Base-by-base conservation (phyloP, 2,888 invertebrate genomes). In the Drosophila borealis region DNA sequence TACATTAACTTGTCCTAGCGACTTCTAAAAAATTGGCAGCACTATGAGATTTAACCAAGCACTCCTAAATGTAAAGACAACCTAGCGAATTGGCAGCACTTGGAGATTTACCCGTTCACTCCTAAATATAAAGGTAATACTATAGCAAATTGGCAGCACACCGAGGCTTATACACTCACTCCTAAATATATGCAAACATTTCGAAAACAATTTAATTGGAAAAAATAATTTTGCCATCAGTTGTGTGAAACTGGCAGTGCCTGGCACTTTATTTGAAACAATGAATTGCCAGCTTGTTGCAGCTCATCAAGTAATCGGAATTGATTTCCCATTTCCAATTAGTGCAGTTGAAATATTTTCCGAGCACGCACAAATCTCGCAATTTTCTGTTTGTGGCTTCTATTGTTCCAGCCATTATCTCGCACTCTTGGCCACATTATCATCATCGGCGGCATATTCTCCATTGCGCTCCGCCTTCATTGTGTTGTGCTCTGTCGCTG, bases 251-350 rank as follows among this genome's bases (percentile, higher is more conserved):
- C 29, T 17, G 17, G 17, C 17, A 17, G 17, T 17, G 17, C 21
- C 21, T 54, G 59, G 34, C 60, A 55, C 45, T 48, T 17, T 4
- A 9, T 21, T 2, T 2, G 9, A 2, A 34, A 17, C 49, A 49
- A 19, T 34, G 25, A n/a, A 14, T 13, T 29, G n/a, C 3, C 44
- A 44, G 21, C 21, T 21, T 6, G 21, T 25, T 44, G 2, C 25
- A 19, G 1, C 13, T 17, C 36, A 39, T 11, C 13, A 25, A 29
- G 33, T 42, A 42, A 34, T 44, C 54, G 0, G 34, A 45, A 61
- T 61, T 55, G 46, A 55, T 63, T 63, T 17, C 36, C n/a, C 48
- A 55, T 63, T 63, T 17, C 33, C n/a, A 42, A 66, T 66, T 54
- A 55, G 37, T 48, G 21, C 53, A 13, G 36, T 42, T 66, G 46